phyloP scores from a whole-genome alignment of 2,113 vertebrate species.

The Lutjanus erythropterus region DNA sequence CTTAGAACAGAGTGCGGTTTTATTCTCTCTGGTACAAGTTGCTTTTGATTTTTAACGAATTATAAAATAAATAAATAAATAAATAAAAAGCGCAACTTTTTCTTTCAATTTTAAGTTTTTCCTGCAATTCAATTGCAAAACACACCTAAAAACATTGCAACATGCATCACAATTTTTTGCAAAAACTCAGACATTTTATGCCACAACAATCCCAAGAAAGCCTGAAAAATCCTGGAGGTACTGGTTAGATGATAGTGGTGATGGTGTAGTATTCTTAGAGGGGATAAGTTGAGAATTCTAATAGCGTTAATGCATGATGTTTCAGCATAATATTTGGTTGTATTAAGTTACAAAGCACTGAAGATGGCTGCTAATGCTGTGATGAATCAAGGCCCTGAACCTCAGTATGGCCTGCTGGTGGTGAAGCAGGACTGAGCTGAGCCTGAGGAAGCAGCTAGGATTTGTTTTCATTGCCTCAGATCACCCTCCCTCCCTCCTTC shows the following conservation, averaged over 20 bases:
- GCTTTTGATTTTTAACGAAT: no score
- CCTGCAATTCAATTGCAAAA: no score
- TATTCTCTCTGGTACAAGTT: no score
- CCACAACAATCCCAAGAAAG: no score
- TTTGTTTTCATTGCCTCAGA: conserved; percentile 68
- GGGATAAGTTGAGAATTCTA: conserved; percentile 4
- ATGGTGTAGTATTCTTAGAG: conserved; percentile 3
- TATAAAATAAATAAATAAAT: no score
- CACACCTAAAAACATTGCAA: no score
- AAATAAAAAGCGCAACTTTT: no score
- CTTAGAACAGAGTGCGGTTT: no score
- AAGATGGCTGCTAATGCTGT: background rate
- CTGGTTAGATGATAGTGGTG: conserved; percentile 43
- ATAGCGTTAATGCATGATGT: conserved; percentile 25
- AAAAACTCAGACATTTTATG: no score
- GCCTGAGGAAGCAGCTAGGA: conserved; percentile 38
- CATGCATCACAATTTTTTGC: no score
- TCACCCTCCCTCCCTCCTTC: conserved; percentile 65
- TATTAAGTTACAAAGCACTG: background rate
- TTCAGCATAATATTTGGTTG: background rate
- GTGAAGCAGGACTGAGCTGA: conserved; percentile 16
- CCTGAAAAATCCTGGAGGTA: no score
- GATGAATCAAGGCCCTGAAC: conserved; percentile 1
- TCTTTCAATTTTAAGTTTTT: no score
- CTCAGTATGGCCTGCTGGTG: conserved; percentile 2